These are phyloP conservation scores for Ditula angustiorana DNA, from an alignment of 2,888 invertebrate species.

Conservation along the genomic window DNA sequence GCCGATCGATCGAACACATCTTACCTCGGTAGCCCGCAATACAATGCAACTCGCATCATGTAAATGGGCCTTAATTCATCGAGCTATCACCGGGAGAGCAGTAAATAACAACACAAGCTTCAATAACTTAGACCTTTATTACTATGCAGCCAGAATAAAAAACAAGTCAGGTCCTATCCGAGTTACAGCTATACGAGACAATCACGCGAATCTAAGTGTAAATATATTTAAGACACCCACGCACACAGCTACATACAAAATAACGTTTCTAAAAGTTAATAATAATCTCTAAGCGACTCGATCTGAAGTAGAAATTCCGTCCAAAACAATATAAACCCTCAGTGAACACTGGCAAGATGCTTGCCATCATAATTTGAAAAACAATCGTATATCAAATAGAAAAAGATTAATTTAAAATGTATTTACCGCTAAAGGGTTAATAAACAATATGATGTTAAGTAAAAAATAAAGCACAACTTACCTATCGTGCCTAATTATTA, in stretches of 20 bases:
- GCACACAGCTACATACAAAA: conserved; percentile 28
- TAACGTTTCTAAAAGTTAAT: conserved; percentile 28
- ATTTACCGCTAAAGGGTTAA: too few species aligned
- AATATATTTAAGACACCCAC: conserved; percentile 21
- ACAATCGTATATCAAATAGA: too few species aligned
- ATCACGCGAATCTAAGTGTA: conserved; percentile 16
- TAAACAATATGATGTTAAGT: not conserved
- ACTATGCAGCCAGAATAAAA: conserved; percentile 47
- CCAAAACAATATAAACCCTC: conserved; percentile 14
- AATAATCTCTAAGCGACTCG: conserved; percentile 31
- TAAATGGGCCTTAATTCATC: too few species aligned
- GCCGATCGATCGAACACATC: too few species aligned
- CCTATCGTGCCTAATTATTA: not conserved
- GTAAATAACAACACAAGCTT: conserved; percentile 22
- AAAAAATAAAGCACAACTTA: conserved; percentile 10
- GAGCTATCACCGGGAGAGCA: not conserved
- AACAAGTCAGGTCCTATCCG: conserved; percentile 3
- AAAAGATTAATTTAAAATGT: too few species aligned
- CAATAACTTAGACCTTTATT: conserved; percentile 65
- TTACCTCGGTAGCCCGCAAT: too few species aligned
- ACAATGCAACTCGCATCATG: too few species aligned
- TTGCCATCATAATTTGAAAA: too few species aligned
- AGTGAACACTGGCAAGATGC: too few species aligned
- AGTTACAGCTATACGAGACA: conserved; percentile 18
- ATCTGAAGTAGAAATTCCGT: not conserved